Conservation (phyloP, 2,888 invertebrate genomes). For the Lissocephala sabroskyi region DNA sequence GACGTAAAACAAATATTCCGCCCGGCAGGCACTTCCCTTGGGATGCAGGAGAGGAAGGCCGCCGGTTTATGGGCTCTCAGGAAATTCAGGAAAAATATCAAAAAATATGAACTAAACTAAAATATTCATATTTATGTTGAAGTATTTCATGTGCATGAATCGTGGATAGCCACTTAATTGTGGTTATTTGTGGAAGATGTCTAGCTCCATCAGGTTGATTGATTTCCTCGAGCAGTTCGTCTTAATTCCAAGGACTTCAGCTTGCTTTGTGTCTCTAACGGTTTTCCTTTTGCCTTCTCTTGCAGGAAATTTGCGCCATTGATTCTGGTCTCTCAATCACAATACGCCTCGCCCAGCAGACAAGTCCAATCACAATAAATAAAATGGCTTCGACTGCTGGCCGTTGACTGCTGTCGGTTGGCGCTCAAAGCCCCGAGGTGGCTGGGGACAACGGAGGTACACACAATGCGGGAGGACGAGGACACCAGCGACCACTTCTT, state of each 20-base stretch:
- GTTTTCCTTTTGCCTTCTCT: background rate
- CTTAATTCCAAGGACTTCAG: background rate
- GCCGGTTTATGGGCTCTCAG: too few relatives aligned
- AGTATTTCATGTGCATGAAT: too few relatives aligned
- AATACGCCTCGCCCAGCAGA: slow-evolving; percentile 28
- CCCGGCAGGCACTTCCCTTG: too few relatives aligned
- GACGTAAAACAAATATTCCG: slow-evolving; percentile 7
- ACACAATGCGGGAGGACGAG: too few relatives aligned
- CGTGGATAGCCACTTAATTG: too few relatives aligned
- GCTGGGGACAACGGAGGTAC: too few relatives aligned
- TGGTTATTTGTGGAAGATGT: background rate
- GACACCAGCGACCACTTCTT: too few relatives aligned
- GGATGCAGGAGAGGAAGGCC: too few relatives aligned
- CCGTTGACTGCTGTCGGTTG: slow-evolving; percentile 4
- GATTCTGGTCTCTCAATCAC: slow-evolving; percentile 2
- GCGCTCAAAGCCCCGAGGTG: background rate
- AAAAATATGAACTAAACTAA: background rate
- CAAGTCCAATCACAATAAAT: slow-evolving; percentile 12
- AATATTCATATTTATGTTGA: background rate
- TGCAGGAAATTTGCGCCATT: background rate
- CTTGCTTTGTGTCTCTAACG: background rate
- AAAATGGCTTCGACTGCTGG: slow-evolving; percentile 13
- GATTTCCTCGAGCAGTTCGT: background rate
- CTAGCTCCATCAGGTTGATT: too few relatives aligned
- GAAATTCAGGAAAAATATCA: background rate